phyloP scores from a whole-genome alignment of 2,888 invertebrate species.

The Piscicola geometra region DNA sequence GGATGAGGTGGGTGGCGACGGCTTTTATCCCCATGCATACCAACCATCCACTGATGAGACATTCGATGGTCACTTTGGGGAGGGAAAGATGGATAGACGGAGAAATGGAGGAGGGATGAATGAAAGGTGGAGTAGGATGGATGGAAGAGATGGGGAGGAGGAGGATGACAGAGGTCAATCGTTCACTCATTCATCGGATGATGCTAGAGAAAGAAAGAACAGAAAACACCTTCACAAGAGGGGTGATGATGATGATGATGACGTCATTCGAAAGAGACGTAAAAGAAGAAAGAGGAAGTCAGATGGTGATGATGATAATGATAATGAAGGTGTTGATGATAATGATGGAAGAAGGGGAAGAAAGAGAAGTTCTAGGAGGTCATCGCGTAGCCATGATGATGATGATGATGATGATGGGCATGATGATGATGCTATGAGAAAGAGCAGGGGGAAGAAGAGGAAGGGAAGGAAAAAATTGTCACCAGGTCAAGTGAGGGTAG shows the following conservation, averaged over 20 bases:
- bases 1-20: neutral
- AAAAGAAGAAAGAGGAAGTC: neutral
- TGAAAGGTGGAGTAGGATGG: neutral
- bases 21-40: neutral
- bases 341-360: neutral
- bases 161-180: conserved; percentile 5
- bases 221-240: neutral
- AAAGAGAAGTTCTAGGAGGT: conserved; percentile 11
- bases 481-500: neutral
- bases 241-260: conserved; percentile 6
- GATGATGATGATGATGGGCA: conserved; percentile 21
- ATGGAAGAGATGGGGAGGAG: neutral
- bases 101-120: neutral
- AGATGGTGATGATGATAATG: neutral
- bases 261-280: neutral
- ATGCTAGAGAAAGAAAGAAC: neutral
- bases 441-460: neutral
- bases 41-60: too few relatives aligned
- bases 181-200: neutral
- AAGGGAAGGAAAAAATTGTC: too few relatives aligned
- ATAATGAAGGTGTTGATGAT: conserved; percentile 14
- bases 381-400: conserved; percentile 3
- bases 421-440: conserved; percentile 17
- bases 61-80: too few relatives aligned
- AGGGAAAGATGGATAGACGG: neutral